Percentiles rank a stretch among this genome's conserved stretches.
Conservation (phyloP, 2,113 vertebrate genomes). For the Laticauda colubrina region DNA sequence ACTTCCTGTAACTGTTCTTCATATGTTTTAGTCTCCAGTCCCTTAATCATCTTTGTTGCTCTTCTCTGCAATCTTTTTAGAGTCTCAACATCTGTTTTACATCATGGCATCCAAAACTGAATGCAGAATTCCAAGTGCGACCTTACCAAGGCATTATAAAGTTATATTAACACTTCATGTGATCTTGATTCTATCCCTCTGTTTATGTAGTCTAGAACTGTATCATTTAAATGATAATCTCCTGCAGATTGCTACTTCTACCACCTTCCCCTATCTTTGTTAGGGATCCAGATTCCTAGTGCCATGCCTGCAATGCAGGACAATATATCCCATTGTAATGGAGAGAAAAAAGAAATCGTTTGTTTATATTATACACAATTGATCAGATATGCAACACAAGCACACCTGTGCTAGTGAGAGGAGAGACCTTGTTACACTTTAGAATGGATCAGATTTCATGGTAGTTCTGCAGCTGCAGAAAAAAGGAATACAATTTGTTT, state of each 20-base stretch:
- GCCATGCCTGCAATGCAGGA: neutral
- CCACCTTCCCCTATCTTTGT: neutral
- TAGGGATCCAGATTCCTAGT: neutral
- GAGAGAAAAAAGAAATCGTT: conserved; percentile 23
- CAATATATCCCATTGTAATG: neutral
- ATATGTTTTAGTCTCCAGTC: too few relatives aligned
- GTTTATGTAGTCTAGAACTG: too few relatives aligned
- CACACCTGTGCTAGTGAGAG: conserved; percentile 1
- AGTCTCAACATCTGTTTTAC: too few relatives aligned
- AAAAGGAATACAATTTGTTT: conserved; percentile 75
- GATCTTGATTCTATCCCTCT: too few relatives aligned
- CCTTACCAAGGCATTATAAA: too few relatives aligned
- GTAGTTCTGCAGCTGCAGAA: conserved; percentile 69
- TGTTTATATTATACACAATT: neutral
- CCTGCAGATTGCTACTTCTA: neutral
- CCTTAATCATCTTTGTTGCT: too few relatives aligned
- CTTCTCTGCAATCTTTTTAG: too few relatives aligned
- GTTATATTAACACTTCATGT: too few relatives aligned
- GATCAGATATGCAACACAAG: neutral
- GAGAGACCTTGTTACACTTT: conserved; percentile 54
- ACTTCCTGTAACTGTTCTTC: too few relatives aligned
- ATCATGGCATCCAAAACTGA: too few relatives aligned
- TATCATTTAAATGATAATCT: neutral
- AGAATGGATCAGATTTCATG: conserved; percentile 56
- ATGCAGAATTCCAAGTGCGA: too few relatives aligned